phyloP scores from a whole-genome alignment of 2,888 invertebrate genomes.

The Erebia ligea region DNA sequence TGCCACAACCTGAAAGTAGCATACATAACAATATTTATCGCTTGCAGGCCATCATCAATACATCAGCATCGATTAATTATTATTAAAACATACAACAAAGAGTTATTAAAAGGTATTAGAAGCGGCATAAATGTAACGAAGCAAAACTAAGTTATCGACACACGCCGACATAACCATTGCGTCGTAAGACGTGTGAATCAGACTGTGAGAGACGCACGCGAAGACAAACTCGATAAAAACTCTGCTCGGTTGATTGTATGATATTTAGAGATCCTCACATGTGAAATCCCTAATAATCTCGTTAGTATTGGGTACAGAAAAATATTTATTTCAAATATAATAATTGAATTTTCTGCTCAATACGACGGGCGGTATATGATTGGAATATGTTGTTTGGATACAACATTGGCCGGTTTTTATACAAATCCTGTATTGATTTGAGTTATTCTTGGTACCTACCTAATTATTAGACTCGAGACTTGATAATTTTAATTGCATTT shows the following conservation, averaged over 20 bases:
- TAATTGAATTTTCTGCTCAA: neutral
- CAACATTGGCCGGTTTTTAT: too few relatives aligned
- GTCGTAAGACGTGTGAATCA: slow-evolving; percentile 65
- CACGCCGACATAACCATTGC: slow-evolving; percentile 42
- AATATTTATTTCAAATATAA: neutral
- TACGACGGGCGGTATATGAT: too few relatives aligned
- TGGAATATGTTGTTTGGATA: too few relatives aligned
- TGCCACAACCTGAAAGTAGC: too few relatives aligned
- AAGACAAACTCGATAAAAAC: slow-evolving; percentile 43
- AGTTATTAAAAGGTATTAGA: slow-evolving; percentile 19
- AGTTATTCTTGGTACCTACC: too few relatives aligned
- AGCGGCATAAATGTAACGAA: slow-evolving; percentile 12
- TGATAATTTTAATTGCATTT: too few relatives aligned
- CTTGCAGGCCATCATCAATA: neutral
- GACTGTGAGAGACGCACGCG: slow-evolving; percentile 68
- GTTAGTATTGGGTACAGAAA: neutral
- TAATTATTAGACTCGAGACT: too few relatives aligned
- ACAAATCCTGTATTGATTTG: too few relatives aligned
- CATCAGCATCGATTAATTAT: neutral
- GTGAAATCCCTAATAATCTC: neutral
- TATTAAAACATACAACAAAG: neutral
- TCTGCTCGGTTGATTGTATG: slow-evolving; percentile 25
- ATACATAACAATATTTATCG: too few relatives aligned
- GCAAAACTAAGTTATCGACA: slow-evolving; percentile 32
- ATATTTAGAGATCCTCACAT: slow-evolving; percentile 13